phyloP scores from a whole-genome alignment of 2,888 invertebrate genomes.

The Cryptophagus acutangulus region DNA sequence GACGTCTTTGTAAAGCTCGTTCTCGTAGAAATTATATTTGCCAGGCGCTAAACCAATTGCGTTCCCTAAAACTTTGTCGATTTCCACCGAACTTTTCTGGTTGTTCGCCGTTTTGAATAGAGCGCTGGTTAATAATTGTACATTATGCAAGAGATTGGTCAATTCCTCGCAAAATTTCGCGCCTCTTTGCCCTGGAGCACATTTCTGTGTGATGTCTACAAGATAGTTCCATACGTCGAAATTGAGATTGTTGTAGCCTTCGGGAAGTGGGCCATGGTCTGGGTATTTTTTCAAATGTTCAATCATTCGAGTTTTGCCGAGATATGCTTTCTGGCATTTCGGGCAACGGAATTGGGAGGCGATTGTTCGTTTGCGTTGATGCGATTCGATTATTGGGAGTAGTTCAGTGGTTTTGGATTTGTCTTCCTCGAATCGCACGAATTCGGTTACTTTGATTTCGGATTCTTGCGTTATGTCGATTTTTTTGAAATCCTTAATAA shows the following conservation, averaged over 20 bases:
- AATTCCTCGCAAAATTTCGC: conserved; percentile 42
- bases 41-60: conserved; percentile 41
- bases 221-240: conserved; percentile 44
- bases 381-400: conserved; percentile 19
- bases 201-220: conserved; percentile 39
- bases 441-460: conserved; percentile 35
- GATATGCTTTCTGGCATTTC: conserved; percentile 61
- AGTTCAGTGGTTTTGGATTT: conserved; percentile 11
- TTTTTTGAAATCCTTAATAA: conserved; percentile 38
- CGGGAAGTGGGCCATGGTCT: conserved; percentile 51
- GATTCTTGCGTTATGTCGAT: conserved; percentile 33
- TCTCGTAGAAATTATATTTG: conserved; percentile 41
- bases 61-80: conserved; percentile 38
- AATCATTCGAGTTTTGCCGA: conserved; percentile 57
- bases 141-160: conserved; percentile 39
- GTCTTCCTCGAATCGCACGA: conserved; percentile 32
- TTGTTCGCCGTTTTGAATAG: conserved; percentile 38
- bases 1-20: conserved; percentile 39
- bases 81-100: conserved; percentile 34
- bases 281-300: conserved; percentile 60
- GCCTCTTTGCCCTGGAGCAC: conserved; percentile 34
- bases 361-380: conserved; percentile 44
- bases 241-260: conserved; percentile 28
- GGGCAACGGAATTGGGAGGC: conserved; percentile 55
- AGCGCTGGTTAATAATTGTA: conserved; percentile 38